phyloP scores from a whole-genome alignment of 2,113 vertebrate genomes.

The Solea solea region DNA sequence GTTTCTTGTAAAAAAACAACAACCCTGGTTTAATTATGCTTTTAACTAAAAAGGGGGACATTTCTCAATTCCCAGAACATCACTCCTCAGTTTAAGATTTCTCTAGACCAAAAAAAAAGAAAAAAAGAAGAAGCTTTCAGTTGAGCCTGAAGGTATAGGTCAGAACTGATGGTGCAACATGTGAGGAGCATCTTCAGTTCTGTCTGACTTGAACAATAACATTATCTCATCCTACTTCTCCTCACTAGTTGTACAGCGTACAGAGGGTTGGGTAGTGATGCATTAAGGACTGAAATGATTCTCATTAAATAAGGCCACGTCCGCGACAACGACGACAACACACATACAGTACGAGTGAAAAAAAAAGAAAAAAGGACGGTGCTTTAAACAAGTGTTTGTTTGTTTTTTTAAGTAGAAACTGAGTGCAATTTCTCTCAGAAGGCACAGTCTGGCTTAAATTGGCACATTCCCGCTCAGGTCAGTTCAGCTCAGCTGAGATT shows the following conservation, averaged over 20 bases:
- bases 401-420: constrained; percentile 38
- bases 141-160: constrained; percentile 12
- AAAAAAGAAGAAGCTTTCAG: neutral
- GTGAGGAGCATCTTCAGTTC: neutral
- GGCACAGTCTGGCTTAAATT: constrained; percentile 64
- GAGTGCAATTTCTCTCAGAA: constrained; percentile 75
- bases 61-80: neutral
- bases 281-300: constrained; percentile 51
- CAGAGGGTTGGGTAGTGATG: constrained; percentile 57
- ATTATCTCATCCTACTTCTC: neutral
- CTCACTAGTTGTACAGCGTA: constrained; percentile 20
- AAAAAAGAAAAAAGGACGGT: constrained; percentile 41
- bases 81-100: constrained; percentile 1
- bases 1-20: neutral
- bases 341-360: constrained; percentile 54
- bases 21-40: neutral
- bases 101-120: neutral
- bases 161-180: neutral
- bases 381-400: constrained; percentile 37
- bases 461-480: constrained; percentile 47
- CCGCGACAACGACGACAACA: constrained; percentile 25
- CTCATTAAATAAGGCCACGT: constrained; percentile 70
- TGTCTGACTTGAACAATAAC: neutral
- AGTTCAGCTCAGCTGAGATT: constrained; percentile 46
- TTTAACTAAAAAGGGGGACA: neutral